Conservation (phyloP, 2,888 invertebrate genomes). For the Dryococelus australis region DNA sequence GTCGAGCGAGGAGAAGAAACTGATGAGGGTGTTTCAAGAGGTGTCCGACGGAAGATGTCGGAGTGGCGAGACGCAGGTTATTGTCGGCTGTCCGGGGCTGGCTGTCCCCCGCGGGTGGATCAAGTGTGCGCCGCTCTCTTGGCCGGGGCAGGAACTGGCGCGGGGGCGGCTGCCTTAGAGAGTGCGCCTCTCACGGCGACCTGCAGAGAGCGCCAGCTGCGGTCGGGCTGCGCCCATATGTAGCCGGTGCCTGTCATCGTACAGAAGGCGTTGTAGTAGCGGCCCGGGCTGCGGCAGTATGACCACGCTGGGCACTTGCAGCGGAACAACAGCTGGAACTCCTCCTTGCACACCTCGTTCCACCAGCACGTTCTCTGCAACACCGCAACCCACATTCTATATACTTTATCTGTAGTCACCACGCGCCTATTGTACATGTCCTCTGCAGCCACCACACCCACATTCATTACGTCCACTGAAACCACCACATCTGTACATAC, state of each 20-base stretch:
- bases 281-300: conserved; percentile 85
- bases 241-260: conserved; percentile 90
- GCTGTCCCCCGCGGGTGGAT: too few relatives aligned
- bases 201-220: conserved; percentile 54
- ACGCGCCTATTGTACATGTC: too few relatives aligned
- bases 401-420: neutral
- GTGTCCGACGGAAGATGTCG: too few relatives aligned
- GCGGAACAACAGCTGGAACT: conserved; percentile 85
- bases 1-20: too few relatives aligned
- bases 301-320: conserved; percentile 91
- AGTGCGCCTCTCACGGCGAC: conserved; percentile 28
- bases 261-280: conserved; percentile 90
- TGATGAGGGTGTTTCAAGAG: too few relatives aligned
- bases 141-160: neutral
- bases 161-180: neutral
- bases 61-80: too few relatives aligned
- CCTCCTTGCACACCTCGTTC: conserved; percentile 93
- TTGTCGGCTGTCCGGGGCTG: too few relatives aligned
- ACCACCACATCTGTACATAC: too few relatives aligned
- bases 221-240: conserved; percentile 84
- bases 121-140: too few relatives aligned
- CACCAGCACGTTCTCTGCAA: conserved; percentile 89
- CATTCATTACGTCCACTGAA: too few relatives aligned
- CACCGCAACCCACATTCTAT: neutral
- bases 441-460: too few relatives aligned